These are phyloP conservation scores for Prionchulus punctatus DNA, from an alignment of 2,888 invertebrate genomes.

Conservation along the genomic window DNA sequence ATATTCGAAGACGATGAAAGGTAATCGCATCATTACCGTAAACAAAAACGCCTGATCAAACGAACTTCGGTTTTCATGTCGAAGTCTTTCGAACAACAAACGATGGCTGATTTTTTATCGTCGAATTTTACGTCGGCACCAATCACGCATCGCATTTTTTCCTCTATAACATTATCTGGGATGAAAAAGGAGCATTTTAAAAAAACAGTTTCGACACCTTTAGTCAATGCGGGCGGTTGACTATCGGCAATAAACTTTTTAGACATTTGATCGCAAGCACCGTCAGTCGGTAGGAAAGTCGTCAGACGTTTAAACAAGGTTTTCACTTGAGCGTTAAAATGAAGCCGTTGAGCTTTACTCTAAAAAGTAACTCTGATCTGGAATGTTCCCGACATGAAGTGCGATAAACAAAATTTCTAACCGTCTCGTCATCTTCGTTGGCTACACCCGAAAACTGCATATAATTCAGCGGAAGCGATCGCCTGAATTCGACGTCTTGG, in stretches of 20 bases:
- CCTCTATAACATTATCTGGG: too few species aligned
- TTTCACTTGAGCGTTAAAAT: not conserved
- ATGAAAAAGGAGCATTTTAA: too few species aligned
- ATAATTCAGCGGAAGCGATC: conserved; percentile 62
- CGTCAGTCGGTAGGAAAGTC: not conserved
- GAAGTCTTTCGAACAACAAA: too few species aligned
- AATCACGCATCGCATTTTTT: too few species aligned
- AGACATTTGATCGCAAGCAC: not conserved
- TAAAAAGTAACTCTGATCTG: not conserved
- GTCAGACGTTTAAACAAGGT: not conserved
- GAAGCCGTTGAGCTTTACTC: not conserved
- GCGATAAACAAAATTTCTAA: not conserved
- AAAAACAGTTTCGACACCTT: too few species aligned
- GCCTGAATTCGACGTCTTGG: conserved; percentile 52
- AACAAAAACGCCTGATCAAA: conserved; percentile 3
- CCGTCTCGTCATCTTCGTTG: not conserved
- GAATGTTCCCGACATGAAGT: too few species aligned
- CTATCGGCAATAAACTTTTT: not conserved
- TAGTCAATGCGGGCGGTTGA: not conserved
- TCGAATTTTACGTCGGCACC: not conserved
- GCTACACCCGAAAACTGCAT: conserved; percentile 51
- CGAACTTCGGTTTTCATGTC: not conserved
- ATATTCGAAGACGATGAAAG: too few species aligned
- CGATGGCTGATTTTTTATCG: not conserved
- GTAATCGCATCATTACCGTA: too few species aligned